phyloP scores from a whole-genome alignment of 2,797 vertebrate genomes.

The Danio jaintianensis region DNA sequence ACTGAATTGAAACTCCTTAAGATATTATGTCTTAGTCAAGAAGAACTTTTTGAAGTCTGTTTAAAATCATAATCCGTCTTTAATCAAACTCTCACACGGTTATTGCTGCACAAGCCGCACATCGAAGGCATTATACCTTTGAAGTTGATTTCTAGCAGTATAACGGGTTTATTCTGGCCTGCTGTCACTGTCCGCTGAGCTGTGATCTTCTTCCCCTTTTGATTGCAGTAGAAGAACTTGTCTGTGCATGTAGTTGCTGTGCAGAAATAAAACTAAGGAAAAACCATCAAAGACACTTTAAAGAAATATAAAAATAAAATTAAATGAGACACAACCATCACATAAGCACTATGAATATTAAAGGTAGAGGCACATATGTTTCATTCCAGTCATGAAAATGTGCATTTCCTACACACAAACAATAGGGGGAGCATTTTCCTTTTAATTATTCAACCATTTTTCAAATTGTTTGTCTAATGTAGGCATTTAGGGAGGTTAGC shows the following conservation, averaged over 20 bases:
- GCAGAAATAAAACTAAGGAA: slow-evolving; percentile 1
- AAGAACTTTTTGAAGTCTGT: slow-evolving; percentile 59
- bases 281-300: slow-evolving; percentile 12
- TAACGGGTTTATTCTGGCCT: slow-evolving; percentile 50
- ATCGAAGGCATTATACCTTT: slow-evolving; percentile 49
- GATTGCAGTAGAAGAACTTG: slow-evolving; percentile 21
- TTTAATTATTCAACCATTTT: neutral
- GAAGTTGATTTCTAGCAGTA: slow-evolving; percentile 49
- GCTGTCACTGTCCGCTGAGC: slow-evolving; percentile 32
- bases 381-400: neutral
- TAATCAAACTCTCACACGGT: slow-evolving; percentile 59
- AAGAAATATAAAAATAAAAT: slow-evolving; percentile 6
- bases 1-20: slow-evolving; percentile 59
- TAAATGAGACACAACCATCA: neutral
- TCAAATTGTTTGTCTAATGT: neutral
- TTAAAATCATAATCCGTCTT: slow-evolving; percentile 64
- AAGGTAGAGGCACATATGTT: neutral
- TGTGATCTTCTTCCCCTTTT: slow-evolving; percentile 39
- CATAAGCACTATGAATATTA: neutral
- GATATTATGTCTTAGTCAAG: slow-evolving; percentile 59
- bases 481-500: neutral
- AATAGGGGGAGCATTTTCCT: slow-evolving; percentile 17
- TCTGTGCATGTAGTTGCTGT: slow-evolving; percentile 9
- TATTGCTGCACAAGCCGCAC: slow-evolving; percentile 40
- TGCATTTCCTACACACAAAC: neutral